A percentile compares a stretch with the other conserved stretches of the same genome.
These are phyloP conservation scores for Phytoseiulus persimilis DNA, from an alignment of 2,888 invertebrate genomes.

Conservation along the genomic window DNA sequence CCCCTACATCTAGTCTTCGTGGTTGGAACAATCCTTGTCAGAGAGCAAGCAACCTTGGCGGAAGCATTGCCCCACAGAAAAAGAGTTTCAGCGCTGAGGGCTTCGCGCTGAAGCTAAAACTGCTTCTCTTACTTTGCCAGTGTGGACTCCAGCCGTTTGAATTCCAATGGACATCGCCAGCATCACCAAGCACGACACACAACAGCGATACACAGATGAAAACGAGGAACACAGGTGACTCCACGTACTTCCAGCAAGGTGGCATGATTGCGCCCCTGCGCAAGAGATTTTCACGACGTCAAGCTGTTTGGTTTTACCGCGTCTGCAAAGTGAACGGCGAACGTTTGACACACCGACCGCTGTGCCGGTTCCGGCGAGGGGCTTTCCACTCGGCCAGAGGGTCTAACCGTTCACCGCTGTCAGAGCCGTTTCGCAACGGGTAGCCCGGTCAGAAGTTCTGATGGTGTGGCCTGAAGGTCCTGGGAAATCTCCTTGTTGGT, in stretches of 20 bases:
- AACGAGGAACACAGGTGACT: background rate
- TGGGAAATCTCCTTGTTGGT: background rate
- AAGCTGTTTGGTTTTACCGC: background rate
- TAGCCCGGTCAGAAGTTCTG: background rate
- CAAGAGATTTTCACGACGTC: background rate
- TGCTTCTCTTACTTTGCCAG: background rate
- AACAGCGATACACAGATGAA: background rate
- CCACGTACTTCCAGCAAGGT: background rate
- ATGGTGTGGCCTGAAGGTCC: background rate
- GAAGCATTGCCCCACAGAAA: too few species aligned
- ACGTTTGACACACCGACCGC: background rate
- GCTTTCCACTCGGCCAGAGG: background rate
- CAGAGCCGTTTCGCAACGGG: background rate
- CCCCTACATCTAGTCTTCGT: too few species aligned
- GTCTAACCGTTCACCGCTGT: background rate
- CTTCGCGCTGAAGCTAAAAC: too few species aligned
- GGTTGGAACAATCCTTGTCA: too few species aligned
- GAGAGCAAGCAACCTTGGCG: too few species aligned
- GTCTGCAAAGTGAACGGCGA: background rate
- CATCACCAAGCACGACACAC: background rate
- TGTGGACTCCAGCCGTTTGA: background rate
- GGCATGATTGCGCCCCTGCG: background rate
- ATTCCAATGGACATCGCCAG: background rate
- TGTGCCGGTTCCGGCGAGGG: background rate
- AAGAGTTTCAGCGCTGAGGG: too few species aligned